phyloP scores from a whole-genome alignment of 2,888 invertebrate species.

The Masnerella sp. region DNA sequence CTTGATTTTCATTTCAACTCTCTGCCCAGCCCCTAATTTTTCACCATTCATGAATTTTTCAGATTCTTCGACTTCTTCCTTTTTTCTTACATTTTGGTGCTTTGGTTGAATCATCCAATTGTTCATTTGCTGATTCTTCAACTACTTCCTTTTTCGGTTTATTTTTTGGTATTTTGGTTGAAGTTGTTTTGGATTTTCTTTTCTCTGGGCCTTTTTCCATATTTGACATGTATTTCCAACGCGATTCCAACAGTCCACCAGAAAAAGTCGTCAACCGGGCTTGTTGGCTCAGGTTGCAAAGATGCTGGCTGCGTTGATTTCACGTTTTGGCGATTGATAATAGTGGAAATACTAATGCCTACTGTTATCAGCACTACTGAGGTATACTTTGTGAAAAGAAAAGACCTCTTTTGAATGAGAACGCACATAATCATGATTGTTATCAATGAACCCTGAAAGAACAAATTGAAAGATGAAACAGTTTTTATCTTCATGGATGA shows the following conservation, averaged over 20 bases:
- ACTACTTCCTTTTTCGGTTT: too few species aligned
- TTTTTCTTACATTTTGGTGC: slow-evolving; percentile 90
- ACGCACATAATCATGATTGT: slow-evolving; percentile 98
- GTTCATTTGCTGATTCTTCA: too few species aligned
- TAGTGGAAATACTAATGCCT: slow-evolving; percentile 95
- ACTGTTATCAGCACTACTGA: slow-evolving; percentile 94
- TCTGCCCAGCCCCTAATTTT: slow-evolving; percentile 82
- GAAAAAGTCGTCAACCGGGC: slow-evolving; percentile 79
- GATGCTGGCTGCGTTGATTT: slow-evolving; percentile 77
- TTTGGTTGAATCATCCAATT: too few species aligned
- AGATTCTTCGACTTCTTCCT: slow-evolving; percentile 85
- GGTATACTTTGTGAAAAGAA: slow-evolving; percentile 90
- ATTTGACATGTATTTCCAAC: slow-evolving; percentile 86
- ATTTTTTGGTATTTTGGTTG: too few species aligned
- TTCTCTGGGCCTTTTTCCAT: slow-evolving; percentile 95
- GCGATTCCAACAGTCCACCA: slow-evolving; percentile 86
- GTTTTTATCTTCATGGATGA: not conserved
- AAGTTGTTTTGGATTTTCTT: too few species aligned
- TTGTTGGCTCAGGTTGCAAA: slow-evolving; percentile 74
- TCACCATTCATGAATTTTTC: slow-evolving; percentile 80
- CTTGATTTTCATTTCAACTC: slow-evolving; percentile 83
- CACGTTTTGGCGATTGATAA: slow-evolving; percentile 88
- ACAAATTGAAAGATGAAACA: not conserved
- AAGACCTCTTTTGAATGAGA: slow-evolving; percentile 90
- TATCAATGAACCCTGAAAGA: slow-evolving; percentile 90